Percentiles rank a stretch among this genome's conserved stretches.
Conservation (phyloP, 2,888 invertebrate species). For the Parochlus steinenii region DNA sequence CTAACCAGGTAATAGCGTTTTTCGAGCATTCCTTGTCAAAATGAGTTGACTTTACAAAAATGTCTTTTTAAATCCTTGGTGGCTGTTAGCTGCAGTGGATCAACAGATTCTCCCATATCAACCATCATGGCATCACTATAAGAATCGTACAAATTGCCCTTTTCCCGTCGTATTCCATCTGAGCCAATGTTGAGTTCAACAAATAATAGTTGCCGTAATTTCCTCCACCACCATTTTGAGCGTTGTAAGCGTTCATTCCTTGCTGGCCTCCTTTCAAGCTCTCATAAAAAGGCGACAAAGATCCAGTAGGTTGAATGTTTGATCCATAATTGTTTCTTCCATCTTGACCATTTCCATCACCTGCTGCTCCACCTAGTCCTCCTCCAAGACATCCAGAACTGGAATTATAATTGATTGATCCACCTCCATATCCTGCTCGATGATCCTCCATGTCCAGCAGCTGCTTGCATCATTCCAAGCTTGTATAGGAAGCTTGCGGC, state of each 20-base stretch:
- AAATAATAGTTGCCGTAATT: slow-evolving; percentile 44
- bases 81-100: slow-evolving; percentile 67
- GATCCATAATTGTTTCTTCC: slow-evolving; percentile 76
- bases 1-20: too few species aligned
- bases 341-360: slow-evolving; percentile 62
- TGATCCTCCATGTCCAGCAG: slow-evolving; percentile 64
- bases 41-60: too few species aligned
- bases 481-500: slow-evolving; percentile 32
- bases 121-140: slow-evolving; percentile 66
- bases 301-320: slow-evolving; percentile 73
- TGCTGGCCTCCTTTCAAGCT: slow-evolving; percentile 57
- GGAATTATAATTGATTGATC: slow-evolving; percentile 28
- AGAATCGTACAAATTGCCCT: slow-evolving; percentile 45
- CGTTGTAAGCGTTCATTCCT: slow-evolving; percentile 49
- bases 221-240: slow-evolving; percentile 37
- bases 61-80: too few species aligned
- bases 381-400: slow-evolving; percentile 29
- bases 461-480: slow-evolving; percentile 50
- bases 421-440: slow-evolving; percentile 33
- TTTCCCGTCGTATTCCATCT: slow-evolving; percentile 58
- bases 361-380: slow-evolving; percentile 52
- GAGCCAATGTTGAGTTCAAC: slow-evolving; percentile 45
- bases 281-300: slow-evolving; percentile 75
- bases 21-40: too few species aligned
- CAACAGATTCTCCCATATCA: slow-evolving; percentile 61